Percentiles rank a stretch among this genome's conserved stretches.
Evolutionary conservation across 2,888 invertebrate genomes (phyloP).

Genomic region (Busseola fusca): DNA sequence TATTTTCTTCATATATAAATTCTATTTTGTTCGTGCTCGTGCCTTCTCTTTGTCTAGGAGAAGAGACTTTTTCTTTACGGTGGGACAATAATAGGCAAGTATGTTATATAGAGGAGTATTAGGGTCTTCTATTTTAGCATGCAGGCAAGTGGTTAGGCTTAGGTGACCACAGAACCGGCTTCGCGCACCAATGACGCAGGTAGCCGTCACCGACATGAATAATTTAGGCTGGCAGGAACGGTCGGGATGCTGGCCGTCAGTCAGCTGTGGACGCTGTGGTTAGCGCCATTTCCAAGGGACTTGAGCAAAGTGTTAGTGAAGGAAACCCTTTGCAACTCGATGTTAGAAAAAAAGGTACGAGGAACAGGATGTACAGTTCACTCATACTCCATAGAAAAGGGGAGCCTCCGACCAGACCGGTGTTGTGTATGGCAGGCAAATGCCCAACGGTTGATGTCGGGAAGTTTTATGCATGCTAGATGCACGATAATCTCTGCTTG

Average conservation of each 20-base stretch:
- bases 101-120: background rate
- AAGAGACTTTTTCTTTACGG: background rate
- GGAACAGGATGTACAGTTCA: too few relatives aligned
- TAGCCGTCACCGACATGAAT: constrained; percentile 8
- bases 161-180: constrained; percentile 5
- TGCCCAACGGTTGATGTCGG: too few relatives aligned
- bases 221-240: constrained; percentile 13
- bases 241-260: background rate
- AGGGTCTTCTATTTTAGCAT: background rate
- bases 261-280: constrained; percentile 5
- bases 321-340: background rate
- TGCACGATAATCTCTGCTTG: too few relatives aligned
- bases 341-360: background rate
- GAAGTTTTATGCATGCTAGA: too few relatives aligned
- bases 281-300: background rate
- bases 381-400: too few relatives aligned
- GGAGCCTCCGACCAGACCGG: too few relatives aligned
- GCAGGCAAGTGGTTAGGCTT: background rate
- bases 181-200: background rate
- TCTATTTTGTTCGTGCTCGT: background rate
- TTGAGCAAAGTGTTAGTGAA: background rate
- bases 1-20: background rate
- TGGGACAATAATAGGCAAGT: background rate
- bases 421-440: too few relatives aligned
- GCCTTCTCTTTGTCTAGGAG: background rate